phyloP scores from a whole-genome alignment of 2,113 vertebrate genomes.

The Plestiodon gilberti region DNA sequence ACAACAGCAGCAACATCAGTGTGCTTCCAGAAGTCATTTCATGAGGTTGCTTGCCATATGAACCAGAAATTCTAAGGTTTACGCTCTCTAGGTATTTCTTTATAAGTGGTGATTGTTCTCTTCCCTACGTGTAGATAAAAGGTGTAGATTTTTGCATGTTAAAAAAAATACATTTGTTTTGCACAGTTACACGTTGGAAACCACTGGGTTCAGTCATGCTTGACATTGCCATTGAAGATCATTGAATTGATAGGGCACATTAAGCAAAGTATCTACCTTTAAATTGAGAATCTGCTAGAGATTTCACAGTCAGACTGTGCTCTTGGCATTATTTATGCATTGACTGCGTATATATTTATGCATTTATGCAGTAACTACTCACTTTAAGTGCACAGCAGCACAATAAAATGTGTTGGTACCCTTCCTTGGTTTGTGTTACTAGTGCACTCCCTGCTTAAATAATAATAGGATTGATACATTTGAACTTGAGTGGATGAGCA shows the following conservation, averaged over 20 bases:
- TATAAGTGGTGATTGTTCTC: background rate
- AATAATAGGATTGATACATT: background rate
- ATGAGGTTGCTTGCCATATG: background rate
- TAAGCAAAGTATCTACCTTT: too few relatives aligned
- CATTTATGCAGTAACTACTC: background rate
- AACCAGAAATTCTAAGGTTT: background rate
- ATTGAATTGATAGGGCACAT: background rate
- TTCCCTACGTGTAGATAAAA: background rate
- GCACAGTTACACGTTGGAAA: background rate
- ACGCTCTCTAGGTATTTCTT: background rate
- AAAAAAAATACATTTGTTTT: background rate
- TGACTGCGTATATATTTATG: background rate
- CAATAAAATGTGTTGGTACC: background rate
- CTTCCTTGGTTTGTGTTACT: background rate
- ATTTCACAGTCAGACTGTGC: background rate
- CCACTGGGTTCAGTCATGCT: background rate
- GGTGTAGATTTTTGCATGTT: background rate
- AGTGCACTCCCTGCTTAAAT: background rate
- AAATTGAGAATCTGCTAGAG: background rate
- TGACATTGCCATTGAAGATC: background rate
- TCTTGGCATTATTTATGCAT: background rate
- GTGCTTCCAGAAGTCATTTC: too few relatives aligned
- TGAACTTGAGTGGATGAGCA: background rate
- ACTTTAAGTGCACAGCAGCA: background rate
- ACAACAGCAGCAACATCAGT: background rate